Conservation (phyloP, 2,113 vertebrate species). For the Brachypodius melanocephalos region DNA sequence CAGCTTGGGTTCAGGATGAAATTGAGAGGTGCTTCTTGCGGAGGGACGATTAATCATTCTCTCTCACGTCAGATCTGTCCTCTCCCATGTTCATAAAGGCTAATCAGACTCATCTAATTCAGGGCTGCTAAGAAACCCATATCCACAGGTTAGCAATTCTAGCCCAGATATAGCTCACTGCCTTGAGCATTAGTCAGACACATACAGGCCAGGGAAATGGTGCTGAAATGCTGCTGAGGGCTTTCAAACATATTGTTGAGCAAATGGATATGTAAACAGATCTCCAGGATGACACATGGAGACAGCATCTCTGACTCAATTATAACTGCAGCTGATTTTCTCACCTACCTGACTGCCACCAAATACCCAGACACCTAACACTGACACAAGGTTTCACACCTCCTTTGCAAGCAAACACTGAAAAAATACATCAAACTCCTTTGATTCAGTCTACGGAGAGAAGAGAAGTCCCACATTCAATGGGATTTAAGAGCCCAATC, state of each 20-base stretch:
- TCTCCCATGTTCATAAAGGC: not conserved
- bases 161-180: not conserved
- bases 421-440: not conserved
- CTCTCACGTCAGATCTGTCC: not conserved
- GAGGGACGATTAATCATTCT: not conserved
- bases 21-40: not conserved
- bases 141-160: not conserved
- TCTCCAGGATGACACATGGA: not conserved
- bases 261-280: conserved; percentile 14
- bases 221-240: not conserved
- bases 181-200: not conserved
- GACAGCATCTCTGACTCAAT: not conserved
- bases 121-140: not conserved
- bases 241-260: conserved; percentile 6
- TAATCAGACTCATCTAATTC: not conserved
- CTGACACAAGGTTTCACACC: not conserved
- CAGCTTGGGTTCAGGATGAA: not conserved
- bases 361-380: not conserved
- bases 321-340: not conserved
- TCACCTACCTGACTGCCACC: not conserved
- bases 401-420: not conserved
- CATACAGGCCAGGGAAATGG: not conserved
- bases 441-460: not conserved
- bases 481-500: not conserved
- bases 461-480: not conserved